A percentile compares a stretch with the other conserved stretches of the same genome.
Conservation (phyloP, 2,113 vertebrate species). For the Eptesicus fuscus region DNA sequence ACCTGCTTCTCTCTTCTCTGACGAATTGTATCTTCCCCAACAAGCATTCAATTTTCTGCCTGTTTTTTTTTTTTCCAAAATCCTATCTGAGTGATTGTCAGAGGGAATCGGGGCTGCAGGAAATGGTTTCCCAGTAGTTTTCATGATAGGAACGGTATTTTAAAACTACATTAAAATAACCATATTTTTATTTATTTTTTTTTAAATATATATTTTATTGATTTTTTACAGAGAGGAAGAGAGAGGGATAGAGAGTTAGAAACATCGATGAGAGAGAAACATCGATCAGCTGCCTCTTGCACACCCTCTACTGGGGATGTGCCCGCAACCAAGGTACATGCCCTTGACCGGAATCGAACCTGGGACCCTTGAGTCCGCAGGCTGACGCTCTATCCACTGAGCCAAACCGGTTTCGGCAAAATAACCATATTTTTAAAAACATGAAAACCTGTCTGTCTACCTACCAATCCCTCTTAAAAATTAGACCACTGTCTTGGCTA, state of each 20-base stretch:
- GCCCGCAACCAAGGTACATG: too few relatives aligned
- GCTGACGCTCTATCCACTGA: too few relatives aligned
- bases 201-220: too few relatives aligned
- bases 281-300: too few relatives aligned
- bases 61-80: constrained; percentile 47
- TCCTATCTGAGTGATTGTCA: constrained; percentile 32
- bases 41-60: constrained; percentile 19
- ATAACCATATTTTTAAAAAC: background rate
- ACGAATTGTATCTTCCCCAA: constrained; percentile 20
- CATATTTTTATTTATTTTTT: background rate
- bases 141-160: constrained; percentile 36
- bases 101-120: background rate
- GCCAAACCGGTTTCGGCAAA: too few relatives aligned
- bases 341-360: too few relatives aligned
- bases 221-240: too few relatives aligned
- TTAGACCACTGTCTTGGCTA: background rate
- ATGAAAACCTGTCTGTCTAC: background rate
- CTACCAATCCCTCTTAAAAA: background rate
- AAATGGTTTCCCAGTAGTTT: constrained; percentile 35
- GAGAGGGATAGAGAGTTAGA: too few relatives aligned
- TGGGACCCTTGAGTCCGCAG: too few relatives aligned
- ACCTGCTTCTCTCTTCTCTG: background rate
- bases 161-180: constrained; percentile 27
- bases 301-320: too few relatives aligned
- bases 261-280: too few relatives aligned